Base-by-base conservation (phyloP, 64 coral and sea anemone species). In the Trachythela sp. region DNA sequence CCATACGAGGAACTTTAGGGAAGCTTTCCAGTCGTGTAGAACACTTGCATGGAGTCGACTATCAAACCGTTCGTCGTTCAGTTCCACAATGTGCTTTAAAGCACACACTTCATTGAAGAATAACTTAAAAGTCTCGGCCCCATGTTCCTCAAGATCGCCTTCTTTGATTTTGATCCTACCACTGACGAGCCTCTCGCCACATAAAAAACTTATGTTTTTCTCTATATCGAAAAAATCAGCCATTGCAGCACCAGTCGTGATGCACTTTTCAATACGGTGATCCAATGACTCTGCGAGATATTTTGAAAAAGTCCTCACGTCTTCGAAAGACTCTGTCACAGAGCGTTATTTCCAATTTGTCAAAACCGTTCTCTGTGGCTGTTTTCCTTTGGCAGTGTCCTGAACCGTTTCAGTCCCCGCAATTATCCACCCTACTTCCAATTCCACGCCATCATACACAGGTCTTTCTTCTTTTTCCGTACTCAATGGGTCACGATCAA, bases 181-280 rank as follows among this genome's bases (percentile, higher is more conserved):
- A 77, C 30, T 35, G 8, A 8, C 30, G 8, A 77, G 71, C 71
- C 31, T 77, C 36, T 36, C 71, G 30, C 71, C 71, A 77, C 71
- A 77, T 77, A 77, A 38, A 5, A 6, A 13, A 77, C 7, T 13
- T 5, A 77, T 3, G 26, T n/a, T 3, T 77, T 77, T 38, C 31
- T 77, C 71, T 5, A 77, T 77, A 38, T 77, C 31, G 36, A 77
- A 77, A 77, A 77, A 77, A 35, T 77, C 71, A 6, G 71, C 71
- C 71, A 77, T 32, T 77, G 7, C 29, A 15, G 71, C 71, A 5
- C 13, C 71, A 33, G 2, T 36, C 8, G 71, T 77, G 26, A 35
- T 77, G 71, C 71, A 77, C 17, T 77, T 77, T 77, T 77, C 71
- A 39, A 77, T 35, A 77, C 71, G n/a, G 31, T 77, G 17, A 77